phyloP scores from a whole-genome alignment of 2,113 vertebrate genomes.

The Gobio gobio region DNA sequence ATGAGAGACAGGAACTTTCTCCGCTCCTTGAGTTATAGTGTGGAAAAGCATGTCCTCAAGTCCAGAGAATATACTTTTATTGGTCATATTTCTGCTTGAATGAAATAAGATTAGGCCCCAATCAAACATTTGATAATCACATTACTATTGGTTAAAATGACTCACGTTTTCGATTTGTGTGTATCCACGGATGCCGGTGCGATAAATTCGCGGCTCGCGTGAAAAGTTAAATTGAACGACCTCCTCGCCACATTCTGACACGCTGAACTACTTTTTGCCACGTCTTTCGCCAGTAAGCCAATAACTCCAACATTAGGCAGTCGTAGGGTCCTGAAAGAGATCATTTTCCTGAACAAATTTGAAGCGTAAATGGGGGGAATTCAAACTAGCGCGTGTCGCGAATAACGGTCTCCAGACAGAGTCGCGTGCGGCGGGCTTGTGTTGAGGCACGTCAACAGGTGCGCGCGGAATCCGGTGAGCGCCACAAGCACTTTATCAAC shows the following conservation, averaged over 20 bases:
- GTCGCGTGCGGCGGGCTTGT: neutral
- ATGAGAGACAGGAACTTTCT: slow-evolving; percentile 80
- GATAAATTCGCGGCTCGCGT: neutral
- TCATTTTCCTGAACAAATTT: slow-evolving; percentile 58
- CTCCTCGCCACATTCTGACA: neutral
- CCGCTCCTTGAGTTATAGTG: slow-evolving; percentile 84
- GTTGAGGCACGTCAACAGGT: slow-evolving; percentile 30
- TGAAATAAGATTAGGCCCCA: neutral
- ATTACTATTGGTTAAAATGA: neutral
- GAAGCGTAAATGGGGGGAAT: neutral
- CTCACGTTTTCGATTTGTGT: slow-evolving; percentile 24
- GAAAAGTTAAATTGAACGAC: slow-evolving; percentile 5
- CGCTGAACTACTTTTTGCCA: neutral
- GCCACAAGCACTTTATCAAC: neutral
- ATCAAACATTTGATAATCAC: neutral
- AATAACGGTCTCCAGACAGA: neutral
- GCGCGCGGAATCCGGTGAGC: neutral
- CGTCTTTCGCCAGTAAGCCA: slow-evolving; percentile 52
- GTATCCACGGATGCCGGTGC: neutral
- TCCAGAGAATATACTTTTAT: slow-evolving; percentile 72
- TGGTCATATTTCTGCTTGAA: slow-evolving; percentile 61
- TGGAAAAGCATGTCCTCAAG: slow-evolving; percentile 86
- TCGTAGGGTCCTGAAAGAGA: slow-evolving; percentile 56
- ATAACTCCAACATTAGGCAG: slow-evolving; percentile 39
- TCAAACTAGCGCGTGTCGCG: neutral